Base-by-base conservation (phyloP, 2,888 invertebrate genomes). In the Drosophila acutilabella region DNA sequence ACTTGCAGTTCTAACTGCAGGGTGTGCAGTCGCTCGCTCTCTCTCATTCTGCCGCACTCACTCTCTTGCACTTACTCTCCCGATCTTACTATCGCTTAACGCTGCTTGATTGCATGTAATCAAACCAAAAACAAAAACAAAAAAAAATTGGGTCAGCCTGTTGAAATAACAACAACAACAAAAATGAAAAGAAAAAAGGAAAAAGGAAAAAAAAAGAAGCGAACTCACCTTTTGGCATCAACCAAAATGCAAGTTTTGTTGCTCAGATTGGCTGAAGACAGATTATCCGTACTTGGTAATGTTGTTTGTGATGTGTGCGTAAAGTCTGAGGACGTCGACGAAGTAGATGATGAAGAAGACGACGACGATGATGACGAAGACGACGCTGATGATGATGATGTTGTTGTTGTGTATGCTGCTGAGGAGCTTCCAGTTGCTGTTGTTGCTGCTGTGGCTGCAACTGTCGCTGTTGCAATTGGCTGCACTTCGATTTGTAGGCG, bases 191-290 rank as follows among this genome's bases (percentile, higher is more conserved):
- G 14, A 50, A 40, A 53, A 45, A 13, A 36, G 13, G 45, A 64
- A 16, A 13, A 71, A 58, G 38, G 8, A 26, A 18, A 56, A 30
- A 45, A 47, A 38, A 54, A 57, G 23, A 51, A 56, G 8, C 10
- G 38, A 72, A 45, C 36, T 64, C 44, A 91, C 90, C 91, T 91
- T 89, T 89, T 86, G 79, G 80, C 88, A 80, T 89, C 86, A 71
- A 81, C 81, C 78, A 90, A 81, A 74, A 89, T 88, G 80, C 86
- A 78, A 74, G 75, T 90, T 89, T 91, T 90, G 86, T 78, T 90
- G 86, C 77, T 86, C 90, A 91, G 86, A 71, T 89, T 88, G 76
- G 83, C 75, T 45, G 79, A 73, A 65, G 80, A 75, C 80, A 87
- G 82, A 80, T 90, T 84, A 80, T 80, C 84, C 77, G 89, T 74